phyloP scores from a whole-genome alignment of 2,113 vertebrate genomes.

The Struthio camelus region DNA sequence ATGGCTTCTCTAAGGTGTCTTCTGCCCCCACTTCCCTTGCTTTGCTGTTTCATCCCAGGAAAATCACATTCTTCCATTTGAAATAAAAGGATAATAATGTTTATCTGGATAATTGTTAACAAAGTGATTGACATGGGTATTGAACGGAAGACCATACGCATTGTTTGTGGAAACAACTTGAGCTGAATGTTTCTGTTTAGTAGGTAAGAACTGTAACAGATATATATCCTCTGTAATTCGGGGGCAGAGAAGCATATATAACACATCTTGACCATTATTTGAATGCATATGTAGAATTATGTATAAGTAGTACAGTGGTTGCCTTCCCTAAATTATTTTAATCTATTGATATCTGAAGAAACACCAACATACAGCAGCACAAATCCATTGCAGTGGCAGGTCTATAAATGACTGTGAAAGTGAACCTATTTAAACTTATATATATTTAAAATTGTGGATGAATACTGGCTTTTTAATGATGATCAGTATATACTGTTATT shows the following conservation, averaged over 20 bases:
- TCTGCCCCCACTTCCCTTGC: rapidly evolving
- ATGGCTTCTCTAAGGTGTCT: neutral
- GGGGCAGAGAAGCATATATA: neutral
- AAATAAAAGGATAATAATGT: neutral
- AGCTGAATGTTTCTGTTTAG: neutral
- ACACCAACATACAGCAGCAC: neutral
- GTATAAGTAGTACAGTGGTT: neutral
- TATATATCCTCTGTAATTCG: neutral
- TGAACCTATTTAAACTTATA: neutral
- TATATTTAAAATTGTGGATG: neutral
- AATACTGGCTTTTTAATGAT: neutral
- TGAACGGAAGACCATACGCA: neutral
- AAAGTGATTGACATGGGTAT: neutral
- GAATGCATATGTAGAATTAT: neutral
- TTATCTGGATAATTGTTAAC: neutral
- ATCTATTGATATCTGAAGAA: neutral
- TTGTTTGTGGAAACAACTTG: neutral
- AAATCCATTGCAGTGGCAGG: neutral
- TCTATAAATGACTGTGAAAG: neutral
- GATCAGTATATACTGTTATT: neutral
- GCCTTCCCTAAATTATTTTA: neutral
- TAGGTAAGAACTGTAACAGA: neutral
- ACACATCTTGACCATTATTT: neutral
- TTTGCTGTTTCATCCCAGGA: neutral
- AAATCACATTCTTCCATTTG: neutral